A percentile compares a stretch with the other conserved stretches of the same genome.
phyloP scores from a whole-genome alignment of 2,797 vertebrate genomes.

The Loris lydekkerianus region DNA sequence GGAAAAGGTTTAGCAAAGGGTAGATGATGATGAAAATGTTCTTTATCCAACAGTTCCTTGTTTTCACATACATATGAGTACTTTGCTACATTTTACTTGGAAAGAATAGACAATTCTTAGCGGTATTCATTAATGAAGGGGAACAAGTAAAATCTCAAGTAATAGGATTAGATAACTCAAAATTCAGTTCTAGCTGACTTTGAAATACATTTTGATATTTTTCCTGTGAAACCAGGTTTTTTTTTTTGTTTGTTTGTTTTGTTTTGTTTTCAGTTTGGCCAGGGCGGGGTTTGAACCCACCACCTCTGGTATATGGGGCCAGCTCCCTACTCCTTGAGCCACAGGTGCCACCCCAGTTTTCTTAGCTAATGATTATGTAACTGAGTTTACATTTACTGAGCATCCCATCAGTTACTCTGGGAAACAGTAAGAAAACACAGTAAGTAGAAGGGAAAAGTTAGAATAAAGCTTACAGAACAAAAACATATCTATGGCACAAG shows the following conservation, averaged over 20 bases:
- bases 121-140: background rate
- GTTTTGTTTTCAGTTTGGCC: too few species aligned
- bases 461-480: background rate
- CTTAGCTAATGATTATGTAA: constrained; percentile 37
- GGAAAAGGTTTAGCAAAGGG: background rate
- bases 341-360: background rate
- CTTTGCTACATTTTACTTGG: background rate
- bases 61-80: background rate
- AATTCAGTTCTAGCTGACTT: background rate
- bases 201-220: constrained; percentile 1
- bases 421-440: background rate
- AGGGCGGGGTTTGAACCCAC: too few species aligned
- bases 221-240: background rate
- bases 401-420: background rate
- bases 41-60: background rate
- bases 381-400: background rate
- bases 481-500: background rate
- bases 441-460: background rate
- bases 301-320: too few species aligned
- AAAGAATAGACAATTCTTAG: background rate
- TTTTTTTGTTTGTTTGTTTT: too few species aligned
- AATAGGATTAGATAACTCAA: background rate
- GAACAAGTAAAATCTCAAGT: constrained; percentile 2
- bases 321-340: too few species aligned
- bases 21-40: background rate